Percentiles rank a stretch among this genome's conserved stretches.
Evolutionary conservation across 1,140 invertebrate genomes (phyloP).

Genomic region (Lethrus apterus): DNA sequence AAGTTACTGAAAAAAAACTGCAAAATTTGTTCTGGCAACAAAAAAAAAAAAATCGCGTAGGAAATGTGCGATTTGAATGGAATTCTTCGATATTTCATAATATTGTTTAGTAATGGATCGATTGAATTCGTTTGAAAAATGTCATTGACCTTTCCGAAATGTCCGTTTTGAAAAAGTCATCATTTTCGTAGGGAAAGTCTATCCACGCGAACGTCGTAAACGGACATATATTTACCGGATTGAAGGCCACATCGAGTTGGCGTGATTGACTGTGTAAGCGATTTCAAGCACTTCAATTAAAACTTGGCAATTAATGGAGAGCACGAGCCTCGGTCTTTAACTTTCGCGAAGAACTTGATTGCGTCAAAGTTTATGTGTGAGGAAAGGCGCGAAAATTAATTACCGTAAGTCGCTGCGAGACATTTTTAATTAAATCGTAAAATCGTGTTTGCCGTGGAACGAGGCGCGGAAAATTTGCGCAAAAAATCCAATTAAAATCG

Average conservation of each 20-base stretch:
- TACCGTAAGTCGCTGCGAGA: too few species aligned
- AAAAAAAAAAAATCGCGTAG: too few species aligned
- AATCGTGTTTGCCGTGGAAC: too few species aligned
- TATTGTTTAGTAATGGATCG: too few species aligned
- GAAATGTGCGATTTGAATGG: too few species aligned
- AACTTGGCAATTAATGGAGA: conserved; percentile 22
- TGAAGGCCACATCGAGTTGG: conserved; percentile 14
- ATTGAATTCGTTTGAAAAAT: background rate
- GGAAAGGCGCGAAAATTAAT: background rate
- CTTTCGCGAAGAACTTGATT: conserved; percentile 14
- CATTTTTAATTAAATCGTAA: too few species aligned
- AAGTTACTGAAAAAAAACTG: too few species aligned
- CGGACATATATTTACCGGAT: conserved; percentile 3
- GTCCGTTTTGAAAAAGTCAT: conserved; percentile 5
- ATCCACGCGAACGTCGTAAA: background rate
- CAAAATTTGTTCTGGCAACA: too few species aligned
- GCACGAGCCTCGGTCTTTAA: conserved; percentile 11
- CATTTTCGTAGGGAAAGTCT: conserved; percentile 1
- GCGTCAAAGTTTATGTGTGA: too few species aligned
- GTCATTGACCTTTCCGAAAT: background rate
- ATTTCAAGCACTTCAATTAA: conserved; percentile 21
- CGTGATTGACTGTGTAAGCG: conserved; percentile 17
- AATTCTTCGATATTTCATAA: too few species aligned
- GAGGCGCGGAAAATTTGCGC: too few species aligned
- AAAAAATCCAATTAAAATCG: too few species aligned